Evolutionary conservation across 2,113 vertebrate species (phyloP), one percentile per base, ranked within the genome.

Genomic region (Limnothrissa miodon): DNA sequence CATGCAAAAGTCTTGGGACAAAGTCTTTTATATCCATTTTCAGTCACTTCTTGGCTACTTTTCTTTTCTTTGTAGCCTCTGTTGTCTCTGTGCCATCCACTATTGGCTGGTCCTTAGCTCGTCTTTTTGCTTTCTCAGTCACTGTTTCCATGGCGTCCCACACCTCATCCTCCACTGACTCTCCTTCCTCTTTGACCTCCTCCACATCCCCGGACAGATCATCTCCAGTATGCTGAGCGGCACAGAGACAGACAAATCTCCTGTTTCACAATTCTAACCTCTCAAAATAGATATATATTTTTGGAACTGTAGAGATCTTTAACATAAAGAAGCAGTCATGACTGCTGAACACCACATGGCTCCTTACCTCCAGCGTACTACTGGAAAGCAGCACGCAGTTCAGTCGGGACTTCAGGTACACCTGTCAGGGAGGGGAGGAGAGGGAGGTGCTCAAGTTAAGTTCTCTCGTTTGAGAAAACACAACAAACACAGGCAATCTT

Each of bases 331-430:
- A 36, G 11, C 25, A 5, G 4, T 70, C 3, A 36, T 3, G 29
- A 36, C 62, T 70, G 29, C 17, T 10, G 13, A 11, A 33, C 17
- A 11, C 42, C 33, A 36, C 29, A 29, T 36, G 29, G 62, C 25
- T 33, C 33, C 62, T 5, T 36, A 70, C 62, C 62, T 70, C 62
- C 1, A 87, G 81, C 13, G 86, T 86, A 23, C 66, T n/a, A 85
- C 91, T 92, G 87, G 90, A 10, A 1, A 95, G 88, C 80, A 95
- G 90, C 62, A 95, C 70, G 66, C 94, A 95, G 92, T 94, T 95
- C 48, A 95, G 91, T 3, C 93, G 83, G 36, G 94, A 95, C 90
- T 95, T 95, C 1, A 95, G 90, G 87, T 95, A 95, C 42, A 91
- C 90, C 90, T 91, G 86, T 42, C 56, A 15, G 46, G 33, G n/a